Evolutionary conservation across 2,113 vertebrate species (phyloP), one percentile per base, ranked within the genome.

Genomic region (Stomatorhinus ivindoensis): DNA sequence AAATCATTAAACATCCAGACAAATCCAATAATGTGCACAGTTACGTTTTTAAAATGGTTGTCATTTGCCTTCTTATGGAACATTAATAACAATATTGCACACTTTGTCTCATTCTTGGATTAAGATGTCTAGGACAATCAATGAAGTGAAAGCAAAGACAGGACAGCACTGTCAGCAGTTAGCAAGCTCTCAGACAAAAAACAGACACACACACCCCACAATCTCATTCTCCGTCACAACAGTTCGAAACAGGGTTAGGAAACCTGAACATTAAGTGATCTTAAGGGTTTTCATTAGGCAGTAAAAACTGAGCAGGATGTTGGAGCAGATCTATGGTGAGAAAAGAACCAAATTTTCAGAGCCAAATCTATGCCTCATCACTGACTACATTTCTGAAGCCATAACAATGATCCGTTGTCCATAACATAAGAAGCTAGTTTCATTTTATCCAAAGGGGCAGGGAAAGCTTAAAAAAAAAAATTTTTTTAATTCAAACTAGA

Each of bases 41-140:
- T 51, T 27, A 53, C 55, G 8, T n/a, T 44, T 44, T 89, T 80
- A 31, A 85, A 89, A 84, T 27, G 39, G 19, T 61, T n/a, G 53
- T 83, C 46, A 13, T 42, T 82, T 44, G 73, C 31, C 15, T 27
- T 44, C 35, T 61, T 44, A 53, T 87, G 86, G 24, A 53, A 53
- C 86, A 58, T 87, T 87, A 87, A 86, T 17, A 80, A 76, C 61
- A 53, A 53, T 87, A 82, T 88, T 88, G 88, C 88, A 88, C 88
- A 53, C 69, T 87, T 58, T 39, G 55, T 87, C 87, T 87, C 55
- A 65, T 53, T 42, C 27, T 42, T 65, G 42, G 27, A 51, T 80
- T 51, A 80, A 80, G 46, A 88, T 51, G 19, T 50, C 50, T 42
- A 42, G 35, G 31, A 73, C 61, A 88, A 73, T 73, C 51, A 61